Conservation (phyloP, 2,113 vertebrate species). For the Gasterosteus nipponicus region DNA sequence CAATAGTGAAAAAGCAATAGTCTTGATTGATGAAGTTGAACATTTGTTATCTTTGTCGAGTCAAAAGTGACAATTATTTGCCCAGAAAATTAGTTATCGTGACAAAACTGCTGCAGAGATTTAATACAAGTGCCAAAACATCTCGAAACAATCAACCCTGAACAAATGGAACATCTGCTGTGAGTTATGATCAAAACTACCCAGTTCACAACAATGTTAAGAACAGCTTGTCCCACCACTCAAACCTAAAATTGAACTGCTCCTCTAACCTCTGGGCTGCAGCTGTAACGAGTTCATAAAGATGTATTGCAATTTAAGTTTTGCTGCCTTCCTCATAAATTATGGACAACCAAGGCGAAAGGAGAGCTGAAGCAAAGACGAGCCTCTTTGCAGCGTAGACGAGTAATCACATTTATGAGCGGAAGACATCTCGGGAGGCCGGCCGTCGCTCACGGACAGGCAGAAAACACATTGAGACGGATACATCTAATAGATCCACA, state of each 20-base stretch:
- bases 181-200: neutral
- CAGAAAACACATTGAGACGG: slow-evolving; percentile 15
- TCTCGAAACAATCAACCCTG: neutral
- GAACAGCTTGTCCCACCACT: neutral
- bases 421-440: slow-evolving; percentile 20
- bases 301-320: neutral
- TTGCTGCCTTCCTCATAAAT: slow-evolving; percentile 42
- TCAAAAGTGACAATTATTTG: neutral
- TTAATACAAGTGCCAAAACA: neutral
- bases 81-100: neutral
- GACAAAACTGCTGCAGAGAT: neutral
- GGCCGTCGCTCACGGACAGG: slow-evolving; percentile 15
- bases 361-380: slow-evolving; percentile 21
- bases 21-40: neutral
- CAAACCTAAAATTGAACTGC: neutral
- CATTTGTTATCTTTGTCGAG: neutral
- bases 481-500: slow-evolving; percentile 29
- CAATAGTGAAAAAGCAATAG: neutral
- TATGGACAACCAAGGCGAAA: slow-evolving; percentile 35
- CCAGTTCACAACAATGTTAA: slow-evolving; percentile 7
- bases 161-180: neutral
- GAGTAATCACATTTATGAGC: slow-evolving; percentile 55
- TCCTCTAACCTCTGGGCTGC: slow-evolving; percentile 2
- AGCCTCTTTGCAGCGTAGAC: slow-evolving; percentile 24
- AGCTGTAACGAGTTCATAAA: slow-evolving; percentile 36